Conservation (phyloP, 2,888 invertebrate species). For the Smittia sp. region DNA sequence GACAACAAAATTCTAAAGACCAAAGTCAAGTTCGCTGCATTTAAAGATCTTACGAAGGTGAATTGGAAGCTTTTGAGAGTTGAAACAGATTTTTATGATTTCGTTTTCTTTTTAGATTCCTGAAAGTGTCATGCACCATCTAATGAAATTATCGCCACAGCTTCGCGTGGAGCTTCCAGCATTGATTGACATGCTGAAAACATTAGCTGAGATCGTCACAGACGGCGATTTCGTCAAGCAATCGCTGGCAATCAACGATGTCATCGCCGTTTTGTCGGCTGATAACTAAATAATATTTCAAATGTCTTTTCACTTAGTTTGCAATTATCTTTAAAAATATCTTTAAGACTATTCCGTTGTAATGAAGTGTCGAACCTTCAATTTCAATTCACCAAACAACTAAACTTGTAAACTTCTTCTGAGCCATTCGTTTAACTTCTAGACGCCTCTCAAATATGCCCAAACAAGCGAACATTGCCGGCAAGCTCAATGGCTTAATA, state of each 20-base stretch:
- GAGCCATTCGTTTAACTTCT: too few species aligned
- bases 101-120: constrained; percentile 56
- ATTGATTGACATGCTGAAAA: constrained; percentile 62
- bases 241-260: constrained; percentile 74
- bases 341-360: too few species aligned
- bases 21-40: constrained; percentile 72
- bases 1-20: constrained; percentile 66
- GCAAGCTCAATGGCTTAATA: too few species aligned
- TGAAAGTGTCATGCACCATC: constrained; percentile 60
- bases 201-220: constrained; percentile 65
- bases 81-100: constrained; percentile 25
- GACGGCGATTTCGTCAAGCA: constrained; percentile 73
- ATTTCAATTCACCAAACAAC: too few species aligned
- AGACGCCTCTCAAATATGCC: too few species aligned
- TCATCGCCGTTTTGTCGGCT: constrained; percentile 74
- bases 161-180: constrained; percentile 66
- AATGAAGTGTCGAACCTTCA: too few species aligned
- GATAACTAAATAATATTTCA: constrained; percentile 60
- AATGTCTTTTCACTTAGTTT: neutral
- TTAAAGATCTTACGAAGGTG: constrained; percentile 62
- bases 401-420: too few species aligned
- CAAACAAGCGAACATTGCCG: too few species aligned
- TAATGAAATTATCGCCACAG: constrained; percentile 69
- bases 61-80: constrained; percentile 43
- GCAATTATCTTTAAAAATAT: neutral